A percentile compares a stretch with the other conserved stretches of the same genome.
phyloP scores from a whole-genome alignment of 30 jellyfish, hydroid and myxozoan species.

The Aurelia aurita complex sp. Pacific region DNA sequence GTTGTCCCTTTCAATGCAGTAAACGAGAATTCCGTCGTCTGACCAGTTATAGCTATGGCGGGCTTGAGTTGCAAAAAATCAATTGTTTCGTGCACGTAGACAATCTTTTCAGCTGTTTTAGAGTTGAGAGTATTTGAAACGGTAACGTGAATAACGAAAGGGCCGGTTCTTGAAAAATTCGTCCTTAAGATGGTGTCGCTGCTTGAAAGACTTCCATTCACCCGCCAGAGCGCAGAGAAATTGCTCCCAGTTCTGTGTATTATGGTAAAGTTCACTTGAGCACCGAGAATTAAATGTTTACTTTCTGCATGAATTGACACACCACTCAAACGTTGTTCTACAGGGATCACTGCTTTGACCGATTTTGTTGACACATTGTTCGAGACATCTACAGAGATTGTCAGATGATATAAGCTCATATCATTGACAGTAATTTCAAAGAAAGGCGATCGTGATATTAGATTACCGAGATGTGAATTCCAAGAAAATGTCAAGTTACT shows the following conservation, averaged over 20 bases:
- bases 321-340: slow-evolving; percentile 38
- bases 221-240: slow-evolving; percentile 48
- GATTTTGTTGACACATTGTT: slow-evolving; percentile 28
- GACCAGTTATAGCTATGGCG: slow-evolving; percentile 17
- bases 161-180: slow-evolving; percentile 35
- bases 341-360: slow-evolving; percentile 36
- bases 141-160: slow-evolving; percentile 8
- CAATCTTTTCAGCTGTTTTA: not conserved
- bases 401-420: not conserved
- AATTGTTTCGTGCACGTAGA: slow-evolving; percentile 27
- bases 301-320: slow-evolving; percentile 14
- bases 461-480: not conserved
- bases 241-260: slow-evolving; percentile 20
- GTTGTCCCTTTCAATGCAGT: not conserved
- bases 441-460: not conserved
- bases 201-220: slow-evolving; percentile 4
- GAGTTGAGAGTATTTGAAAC: slow-evolving; percentile 14
- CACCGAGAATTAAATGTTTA: not conserved
- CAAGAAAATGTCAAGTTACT: slow-evolving; percentile 46
- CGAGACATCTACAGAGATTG: slow-evolving; percentile 14
- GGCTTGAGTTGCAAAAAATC: slow-evolving; percentile 18
- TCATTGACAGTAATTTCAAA: not conserved
- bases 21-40: slow-evolving; percentile 5
- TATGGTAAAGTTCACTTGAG: not conserved
- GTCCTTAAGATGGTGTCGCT: not conserved